Percentiles rank a stretch among this genome's conserved stretches.
Conservation (phyloP, 2,888 invertebrate genomes). For the Coecobrya sp. region DNA sequence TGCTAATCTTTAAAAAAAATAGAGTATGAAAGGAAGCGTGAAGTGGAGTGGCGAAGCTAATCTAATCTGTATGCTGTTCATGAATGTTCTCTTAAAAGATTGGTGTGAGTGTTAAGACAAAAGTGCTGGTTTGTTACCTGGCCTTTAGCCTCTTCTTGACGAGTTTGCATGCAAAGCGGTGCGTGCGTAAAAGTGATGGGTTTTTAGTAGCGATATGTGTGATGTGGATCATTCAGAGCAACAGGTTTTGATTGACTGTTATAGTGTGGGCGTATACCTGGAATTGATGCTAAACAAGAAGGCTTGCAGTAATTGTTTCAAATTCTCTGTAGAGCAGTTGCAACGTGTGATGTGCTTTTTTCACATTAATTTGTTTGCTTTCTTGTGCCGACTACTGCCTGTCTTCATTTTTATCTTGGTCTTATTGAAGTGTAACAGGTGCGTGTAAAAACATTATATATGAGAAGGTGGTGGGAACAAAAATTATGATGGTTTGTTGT, state of each 20-base stretch:
- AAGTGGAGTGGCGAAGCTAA: not conserved
- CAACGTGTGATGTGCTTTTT: conserved; percentile 55
- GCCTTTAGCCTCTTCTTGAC: not conserved
- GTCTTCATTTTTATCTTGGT: conserved; percentile 39
- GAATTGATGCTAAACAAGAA: conserved; percentile 65
- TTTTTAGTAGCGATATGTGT: not conserved
- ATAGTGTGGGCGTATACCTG: conserved; percentile 70
- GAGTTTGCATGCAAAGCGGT: conserved; percentile 6
- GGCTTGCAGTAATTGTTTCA: not conserved
- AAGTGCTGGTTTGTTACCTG: conserved; percentile 13
- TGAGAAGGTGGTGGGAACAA: conserved; percentile 3
- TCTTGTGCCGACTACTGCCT: conserved; percentile 68
- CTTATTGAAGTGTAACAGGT: conserved; percentile 40
- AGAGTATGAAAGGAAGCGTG: not conserved
- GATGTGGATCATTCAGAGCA: conserved; percentile 43
- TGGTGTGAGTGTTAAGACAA: conserved; percentile 29
- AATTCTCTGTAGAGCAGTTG: not conserved
- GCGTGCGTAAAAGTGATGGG: conserved; percentile 2
- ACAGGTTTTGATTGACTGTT: conserved; percentile 70
- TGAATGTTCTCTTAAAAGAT: conserved; percentile 48
- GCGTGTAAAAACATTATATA: not conserved
- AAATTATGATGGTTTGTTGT: not conserved
- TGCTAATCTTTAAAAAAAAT: not conserved
- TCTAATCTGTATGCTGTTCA: conserved; percentile 77
- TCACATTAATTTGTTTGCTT: conserved; percentile 25